phyloP scores from a whole-genome alignment of 2,797 vertebrate species.

The Myotis pilosus region DNA sequence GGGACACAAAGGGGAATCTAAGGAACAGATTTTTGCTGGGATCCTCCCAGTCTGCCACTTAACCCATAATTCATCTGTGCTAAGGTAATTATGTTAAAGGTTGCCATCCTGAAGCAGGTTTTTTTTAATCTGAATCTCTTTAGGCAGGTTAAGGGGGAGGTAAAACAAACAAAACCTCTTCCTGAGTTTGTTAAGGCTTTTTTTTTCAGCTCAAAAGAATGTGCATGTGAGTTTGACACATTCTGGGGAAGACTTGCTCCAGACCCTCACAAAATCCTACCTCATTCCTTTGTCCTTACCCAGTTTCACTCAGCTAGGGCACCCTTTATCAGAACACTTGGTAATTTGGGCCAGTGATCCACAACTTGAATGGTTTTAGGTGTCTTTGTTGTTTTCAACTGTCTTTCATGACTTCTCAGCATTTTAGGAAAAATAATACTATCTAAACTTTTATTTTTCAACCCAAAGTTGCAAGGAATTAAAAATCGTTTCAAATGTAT shows the following conservation, averaged over 20 bases:
- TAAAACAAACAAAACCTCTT: neutral
- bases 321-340: neutral
- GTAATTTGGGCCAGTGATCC: neutral
- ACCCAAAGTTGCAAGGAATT: neutral
- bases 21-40: neutral
- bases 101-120: neutral
- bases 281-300: neutral
- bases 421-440: neutral
- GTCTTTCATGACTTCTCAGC: neutral
- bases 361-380: neutral
- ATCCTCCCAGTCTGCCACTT: neutral
- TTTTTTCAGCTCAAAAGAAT: neutral
- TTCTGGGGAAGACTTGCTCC: neutral
- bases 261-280: neutral
- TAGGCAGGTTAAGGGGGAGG: neutral
- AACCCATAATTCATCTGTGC: too few relatives aligned
- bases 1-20: neutral
- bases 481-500: slow-evolving; percentile 1
- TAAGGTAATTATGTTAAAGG: neutral
- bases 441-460: neutral
- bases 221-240: neutral
- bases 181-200: neutral
- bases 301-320: neutral
- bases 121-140: neutral
- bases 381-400: slow-evolving; percentile 34